Base-by-base conservation (phyloP, 2,113 vertebrate genomes). In the Mesitornis unicolor region DNA sequence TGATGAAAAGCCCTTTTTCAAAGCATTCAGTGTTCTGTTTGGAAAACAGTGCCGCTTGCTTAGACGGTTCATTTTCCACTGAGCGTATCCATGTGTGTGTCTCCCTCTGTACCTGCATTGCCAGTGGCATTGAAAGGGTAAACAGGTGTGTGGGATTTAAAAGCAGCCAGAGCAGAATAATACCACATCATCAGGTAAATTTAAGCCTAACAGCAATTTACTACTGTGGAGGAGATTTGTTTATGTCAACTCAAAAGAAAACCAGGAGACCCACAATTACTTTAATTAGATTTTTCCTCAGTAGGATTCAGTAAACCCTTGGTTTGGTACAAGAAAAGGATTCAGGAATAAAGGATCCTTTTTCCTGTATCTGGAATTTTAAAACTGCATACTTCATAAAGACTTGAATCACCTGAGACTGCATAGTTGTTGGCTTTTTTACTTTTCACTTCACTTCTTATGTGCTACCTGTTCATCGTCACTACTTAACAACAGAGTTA, bases 31-130 rank as follows among this genome's bases (percentile, higher is more conserved):
- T 9, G 90, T 28, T 76, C 80, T 94, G 8, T 64, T 93, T 31
- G 77, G 89, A 25, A 65, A 61, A 57, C 89, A 61, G 53, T 35
- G 90, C 16, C 87, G 64, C 82, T 68, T 98, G 94, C 87, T 69
- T 11, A 83, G 88, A 19, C 79, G 48, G 20, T 84, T 88, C 8
- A 48, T 92, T 83, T 95, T 96, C 69, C 84, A 4, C 75, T 94
- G 97, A 45, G 50, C 54, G 0, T 40, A 84, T 43, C 97, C 96
- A 25, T 96, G 97, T 40, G 50, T 3, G 9, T 97, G 92, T 50
- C 54, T 89, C 63, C 97, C 94, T 93, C 94, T 91, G 87, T 79
- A 94, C 96, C 98, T 98, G 90, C 68, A 59, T 51, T 13, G 67
- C 60, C 92, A 71, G 17, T 6, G n/a, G 29, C 77, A 69, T 47